Conservation (phyloP, 1,140 invertebrate species). For the Diprion similis region DNA sequence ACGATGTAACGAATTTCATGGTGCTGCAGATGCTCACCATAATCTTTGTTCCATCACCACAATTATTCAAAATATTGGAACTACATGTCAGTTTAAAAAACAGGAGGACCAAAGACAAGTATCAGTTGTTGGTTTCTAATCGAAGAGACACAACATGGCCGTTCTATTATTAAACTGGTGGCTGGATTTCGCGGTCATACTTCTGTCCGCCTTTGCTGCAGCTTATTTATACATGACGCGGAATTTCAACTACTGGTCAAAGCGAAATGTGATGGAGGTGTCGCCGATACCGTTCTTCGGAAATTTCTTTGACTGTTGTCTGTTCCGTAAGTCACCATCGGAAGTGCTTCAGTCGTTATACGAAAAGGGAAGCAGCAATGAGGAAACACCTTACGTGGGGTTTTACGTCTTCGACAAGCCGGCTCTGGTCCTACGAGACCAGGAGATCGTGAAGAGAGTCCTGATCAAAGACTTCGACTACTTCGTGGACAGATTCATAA, state of each 20-base stretch:
- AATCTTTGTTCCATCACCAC: no score
- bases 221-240: constrained; percentile 29
- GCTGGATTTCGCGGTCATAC: no score
- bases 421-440: constrained; percentile 62
- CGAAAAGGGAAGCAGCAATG: constrained; percentile 5
- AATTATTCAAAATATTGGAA: no score
- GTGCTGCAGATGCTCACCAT: no score
- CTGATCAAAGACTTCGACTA: constrained; percentile 64
- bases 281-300: constrained; percentile 33
- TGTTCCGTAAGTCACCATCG: constrained; percentile 33
- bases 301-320: constrained; percentile 32
- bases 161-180: no score
- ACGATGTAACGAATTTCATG: no score
- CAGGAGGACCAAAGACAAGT: no score
- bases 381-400: constrained; percentile 43
- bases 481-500: constrained; percentile 54
- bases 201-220: constrained; percentile 3
- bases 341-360: constrained; percentile 39
- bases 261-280: constrained; percentile 29
- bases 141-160: no score
- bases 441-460: constrained; percentile 63
- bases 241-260: constrained; percentile 42
- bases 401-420: constrained; percentile 55
- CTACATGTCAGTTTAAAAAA: no score
- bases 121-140: no score